phyloP scores from a whole-genome alignment of 2,888 invertebrate genomes.

The Ichneumoninae sp. region DNA sequence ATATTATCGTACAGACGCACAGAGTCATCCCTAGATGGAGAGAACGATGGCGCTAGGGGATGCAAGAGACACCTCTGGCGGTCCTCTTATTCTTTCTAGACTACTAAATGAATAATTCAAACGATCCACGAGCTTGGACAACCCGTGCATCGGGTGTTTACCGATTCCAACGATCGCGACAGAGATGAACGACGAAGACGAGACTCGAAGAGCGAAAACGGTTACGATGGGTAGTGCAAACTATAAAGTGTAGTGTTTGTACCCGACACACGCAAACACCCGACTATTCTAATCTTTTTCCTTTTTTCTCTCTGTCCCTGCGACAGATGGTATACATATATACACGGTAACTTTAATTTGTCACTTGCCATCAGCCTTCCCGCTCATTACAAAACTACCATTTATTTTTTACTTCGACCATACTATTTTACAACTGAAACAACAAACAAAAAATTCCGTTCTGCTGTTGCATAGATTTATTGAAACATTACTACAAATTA shows the following conservation, averaged over 20 bases:
- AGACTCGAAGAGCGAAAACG: conserved; percentile 34
- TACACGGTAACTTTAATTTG: neutral
- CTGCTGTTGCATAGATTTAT: neutral
- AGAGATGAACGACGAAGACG: conserved; percentile 39
- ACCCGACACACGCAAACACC: conserved; percentile 53
- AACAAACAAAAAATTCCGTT: neutral
- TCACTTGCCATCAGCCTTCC: no score
- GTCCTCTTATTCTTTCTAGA: conserved; percentile 53
- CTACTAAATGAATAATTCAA: conserved; percentile 71
- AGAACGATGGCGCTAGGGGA: conserved; percentile 37
- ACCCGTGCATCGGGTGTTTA: conserved; percentile 56
- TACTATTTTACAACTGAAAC: neutral
- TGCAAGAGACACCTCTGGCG: conserved; percentile 37
- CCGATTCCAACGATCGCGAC: conserved; percentile 66
- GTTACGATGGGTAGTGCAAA: conserved; percentile 53
- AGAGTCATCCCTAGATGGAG: neutral
- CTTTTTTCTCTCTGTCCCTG: conserved; percentile 9
- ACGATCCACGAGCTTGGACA: conserved; percentile 64
- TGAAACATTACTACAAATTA: neutral
- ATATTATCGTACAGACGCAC: conserved; percentile 26
- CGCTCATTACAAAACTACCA: neutral
- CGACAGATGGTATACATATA: neutral
- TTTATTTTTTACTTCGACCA: no score
- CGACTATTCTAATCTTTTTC: conserved; percentile 26
- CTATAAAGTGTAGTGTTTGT: conserved; percentile 36